Conservation (phyloP, 2,113 vertebrate species). For the Hiodon alosoides region DNA sequence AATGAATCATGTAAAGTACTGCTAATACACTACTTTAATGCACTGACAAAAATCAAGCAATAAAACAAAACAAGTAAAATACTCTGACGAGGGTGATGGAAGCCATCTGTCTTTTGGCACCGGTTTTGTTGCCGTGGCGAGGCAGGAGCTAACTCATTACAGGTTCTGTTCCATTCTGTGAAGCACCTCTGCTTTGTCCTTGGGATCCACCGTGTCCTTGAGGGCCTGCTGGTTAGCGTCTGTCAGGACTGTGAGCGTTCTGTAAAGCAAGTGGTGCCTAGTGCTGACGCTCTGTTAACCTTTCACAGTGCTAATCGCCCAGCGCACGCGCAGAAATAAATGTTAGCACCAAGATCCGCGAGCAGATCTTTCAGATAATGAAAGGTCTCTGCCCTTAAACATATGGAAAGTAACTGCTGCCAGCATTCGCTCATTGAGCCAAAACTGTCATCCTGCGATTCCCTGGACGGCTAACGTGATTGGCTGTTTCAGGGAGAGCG, state of each 20-base stretch:
- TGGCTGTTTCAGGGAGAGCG: background rate
- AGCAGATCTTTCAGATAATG: no score
- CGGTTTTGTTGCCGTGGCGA: background rate
- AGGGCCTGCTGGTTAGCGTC: background rate
- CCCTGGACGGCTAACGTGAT: background rate
- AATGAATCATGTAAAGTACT: background rate
- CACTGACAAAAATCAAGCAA: background rate
- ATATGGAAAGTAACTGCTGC: background rate
- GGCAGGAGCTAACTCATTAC: background rate
- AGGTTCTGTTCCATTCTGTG: constrained; percentile 2
- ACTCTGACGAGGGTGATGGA: background rate
- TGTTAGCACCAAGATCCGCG: no score
- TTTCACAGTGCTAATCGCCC: no score
- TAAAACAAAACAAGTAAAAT: background rate
- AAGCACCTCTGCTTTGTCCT: background rate
- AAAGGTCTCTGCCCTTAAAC: background rate
- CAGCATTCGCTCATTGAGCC: constrained; percentile 1
- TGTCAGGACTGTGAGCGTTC: no score
- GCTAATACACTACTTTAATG: no score
- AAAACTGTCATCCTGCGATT: constrained; percentile 8
- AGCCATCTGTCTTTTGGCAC: background rate
- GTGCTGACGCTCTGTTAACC: no score
- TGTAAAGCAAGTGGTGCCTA: no score
- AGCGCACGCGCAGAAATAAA: no score
- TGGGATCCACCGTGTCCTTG: background rate